phyloP scores from a whole-genome alignment of 64 coral and sea anemone species.

The Actinia tenebrosa region DNA sequence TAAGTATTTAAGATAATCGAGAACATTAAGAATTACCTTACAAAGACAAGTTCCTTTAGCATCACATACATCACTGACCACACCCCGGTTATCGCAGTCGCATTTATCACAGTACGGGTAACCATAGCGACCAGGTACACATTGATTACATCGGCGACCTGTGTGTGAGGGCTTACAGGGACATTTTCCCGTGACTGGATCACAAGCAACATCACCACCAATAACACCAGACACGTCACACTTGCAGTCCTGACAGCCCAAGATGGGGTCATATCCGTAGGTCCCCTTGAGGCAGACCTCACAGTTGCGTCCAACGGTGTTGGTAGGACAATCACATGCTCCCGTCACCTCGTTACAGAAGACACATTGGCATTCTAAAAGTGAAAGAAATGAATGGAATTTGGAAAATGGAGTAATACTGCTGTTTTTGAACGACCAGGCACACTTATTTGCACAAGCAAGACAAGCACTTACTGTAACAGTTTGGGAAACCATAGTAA shows the following conservation, averaged over 20 bases:
- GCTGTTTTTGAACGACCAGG: too few species aligned
- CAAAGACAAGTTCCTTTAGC: slow-evolving; percentile 63
- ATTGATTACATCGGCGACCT: slow-evolving; percentile 73
- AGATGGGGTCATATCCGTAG: slow-evolving; percentile 76
- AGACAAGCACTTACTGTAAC: slow-evolving; percentile 70
- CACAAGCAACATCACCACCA: slow-evolving; percentile 55
- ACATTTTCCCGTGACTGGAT: slow-evolving; percentile 80
- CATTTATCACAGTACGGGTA: slow-evolving; percentile 75
- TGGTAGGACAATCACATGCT: slow-evolving; percentile 75
- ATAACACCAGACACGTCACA: slow-evolving; percentile 68
- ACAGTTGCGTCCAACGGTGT: slow-evolving; percentile 87
- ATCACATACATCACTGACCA: slow-evolving; percentile 65
- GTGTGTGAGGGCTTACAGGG: slow-evolving; percentile 62
- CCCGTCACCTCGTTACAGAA: slow-evolving; percentile 83
- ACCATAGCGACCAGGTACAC: slow-evolving; percentile 66
- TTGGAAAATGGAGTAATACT: too few species aligned
- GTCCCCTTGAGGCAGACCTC: slow-evolving; percentile 65
- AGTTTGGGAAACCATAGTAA: slow-evolving; percentile 95
- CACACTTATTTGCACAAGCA: neutral
- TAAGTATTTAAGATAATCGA: too few species aligned
- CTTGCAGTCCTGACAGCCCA: slow-evolving; percentile 66
- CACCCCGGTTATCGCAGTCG: slow-evolving; percentile 79
- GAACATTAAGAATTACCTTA: slow-evolving; percentile 51
- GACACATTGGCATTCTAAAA: slow-evolving; percentile 80
- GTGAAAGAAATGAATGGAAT: neutral